Base-by-base conservation (phyloP, 92 coral and sea anemone species). In the Paragorgia papillata region DNA sequence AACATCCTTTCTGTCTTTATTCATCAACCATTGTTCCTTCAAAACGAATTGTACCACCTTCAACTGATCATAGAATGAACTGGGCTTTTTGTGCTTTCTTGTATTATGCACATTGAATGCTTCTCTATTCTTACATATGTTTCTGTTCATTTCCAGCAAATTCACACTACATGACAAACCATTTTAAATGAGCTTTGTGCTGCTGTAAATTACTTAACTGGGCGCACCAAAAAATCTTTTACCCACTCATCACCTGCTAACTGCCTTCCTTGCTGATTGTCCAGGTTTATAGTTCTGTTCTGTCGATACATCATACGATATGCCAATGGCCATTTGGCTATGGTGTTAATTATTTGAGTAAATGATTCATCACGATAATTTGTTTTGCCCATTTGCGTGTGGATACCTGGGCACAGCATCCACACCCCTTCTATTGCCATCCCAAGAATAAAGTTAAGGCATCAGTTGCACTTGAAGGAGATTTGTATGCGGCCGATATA, bases 181-280 rank as follows among this genome's bases (percentile, higher is more conserved):
- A 68, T 37, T 12, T 61, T 40, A 70, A 83, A 83, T 19, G 82
- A 64, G 2, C 76, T 75, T 32, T 84, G 84, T 7, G 88, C 79
- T 17, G 29, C 9, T n/a, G 88, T 75, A 50, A 56, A 85, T 34
- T 41, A 17, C 49, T 85, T 80, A 5, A 80, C 85, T 0, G 85
- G 82, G 5, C 57, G 30, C 10, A 85, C 88, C 31, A 84, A 57
- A 35, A 66, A 58, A 27, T 46, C 84, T 21, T 85, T 82, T 2
- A 85, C 88, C 88, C 89, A 85, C 37, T 84, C 82, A 25, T 79
- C 88, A 20, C 82, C 85, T 1, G 89, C 89, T 10, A 85, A 46
- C 25, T 85, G 82, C 35, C 21, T 80, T 65, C 85, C 89, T 28
- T 57, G 33, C 21, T 55, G 80, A 12, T 85, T 73, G 56, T 80